These are phyloP conservation scores for Brotula barbata DNA, from an alignment of 2,797 vertebrate genomes.

Conservation along the genomic window DNA sequence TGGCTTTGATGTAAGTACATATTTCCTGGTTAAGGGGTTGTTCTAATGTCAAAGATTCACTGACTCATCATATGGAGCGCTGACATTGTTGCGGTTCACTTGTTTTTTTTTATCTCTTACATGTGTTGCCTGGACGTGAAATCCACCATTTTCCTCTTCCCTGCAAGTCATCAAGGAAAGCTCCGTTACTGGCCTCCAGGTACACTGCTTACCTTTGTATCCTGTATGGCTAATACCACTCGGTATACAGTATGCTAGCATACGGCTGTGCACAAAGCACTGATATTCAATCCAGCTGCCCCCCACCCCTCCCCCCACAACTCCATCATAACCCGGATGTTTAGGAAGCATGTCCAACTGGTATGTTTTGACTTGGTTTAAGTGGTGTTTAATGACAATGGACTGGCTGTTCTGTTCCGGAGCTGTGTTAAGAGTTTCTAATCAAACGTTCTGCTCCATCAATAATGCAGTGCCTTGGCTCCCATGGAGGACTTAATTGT, in stretches of 20 bases:
- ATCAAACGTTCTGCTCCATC: constrained; percentile 80
- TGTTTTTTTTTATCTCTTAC: constrained; percentile 65
- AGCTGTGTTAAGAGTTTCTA: constrained; percentile 78
- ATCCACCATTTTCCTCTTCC: constrained; percentile 54
- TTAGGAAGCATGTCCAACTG: constrained; percentile 72
- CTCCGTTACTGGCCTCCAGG: constrained; percentile 54
- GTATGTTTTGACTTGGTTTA: constrained; percentile 79
- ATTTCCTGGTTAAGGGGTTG: constrained; percentile 75
- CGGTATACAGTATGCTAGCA: constrained; percentile 34
- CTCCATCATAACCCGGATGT: constrained; percentile 74
- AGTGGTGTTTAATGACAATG: constrained; percentile 81
- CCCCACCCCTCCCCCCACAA: constrained; percentile 11
- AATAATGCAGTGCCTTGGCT: constrained; percentile 79
- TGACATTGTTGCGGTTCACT: constrained; percentile 70
- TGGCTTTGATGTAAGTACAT: constrained; percentile 79
- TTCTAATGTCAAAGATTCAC: constrained; percentile 75
- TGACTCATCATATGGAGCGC: constrained; percentile 73
- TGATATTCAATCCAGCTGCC: constrained; percentile 67
- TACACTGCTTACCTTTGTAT: constrained; percentile 56
- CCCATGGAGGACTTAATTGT: constrained; percentile 75
- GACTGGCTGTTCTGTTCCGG: constrained; percentile 73
- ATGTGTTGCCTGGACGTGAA: constrained; percentile 69
- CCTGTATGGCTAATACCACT: constrained; percentile 38
- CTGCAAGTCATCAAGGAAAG: constrained; percentile 62
- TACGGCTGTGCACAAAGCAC: constrained; percentile 49